A percentile compares a stretch with the other conserved stretches of the same genome.
Evolutionary conservation across 2,113 vertebrate genomes (phyloP).

Genomic region (Cranoglanis bouderius): DNA sequence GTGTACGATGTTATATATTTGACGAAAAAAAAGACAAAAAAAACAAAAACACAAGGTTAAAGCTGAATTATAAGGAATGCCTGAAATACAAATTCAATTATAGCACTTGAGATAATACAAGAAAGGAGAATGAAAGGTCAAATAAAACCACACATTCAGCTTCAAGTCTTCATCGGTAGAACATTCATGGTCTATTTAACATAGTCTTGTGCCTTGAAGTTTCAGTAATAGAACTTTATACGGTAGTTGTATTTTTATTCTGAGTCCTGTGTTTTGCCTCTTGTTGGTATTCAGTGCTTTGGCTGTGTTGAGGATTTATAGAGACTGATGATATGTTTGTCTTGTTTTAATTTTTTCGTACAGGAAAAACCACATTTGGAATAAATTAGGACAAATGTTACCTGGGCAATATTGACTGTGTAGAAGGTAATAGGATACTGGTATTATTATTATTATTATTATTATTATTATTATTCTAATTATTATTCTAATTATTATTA

Average conservation of each 20-base stretch:
- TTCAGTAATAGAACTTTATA: slow-evolving; percentile 63
- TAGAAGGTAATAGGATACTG: slow-evolving; percentile 47
- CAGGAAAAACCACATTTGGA: slow-evolving; percentile 43
- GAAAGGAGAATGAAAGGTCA: slow-evolving; percentile 41
- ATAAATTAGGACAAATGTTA: slow-evolving; percentile 52
- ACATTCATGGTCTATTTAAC: slow-evolving; percentile 62
- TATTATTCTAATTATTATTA: background rate
- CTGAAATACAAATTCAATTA: slow-evolving; percentile 42
- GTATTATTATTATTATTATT: slow-evolving; percentile 22
- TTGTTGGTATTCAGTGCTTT: slow-evolving; percentile 60
- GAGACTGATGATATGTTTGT: slow-evolving; percentile 55
- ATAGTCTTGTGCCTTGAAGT: slow-evolving; percentile 69
- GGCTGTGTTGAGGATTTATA: slow-evolving; percentile 60
- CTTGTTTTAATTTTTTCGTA: slow-evolving; percentile 58
- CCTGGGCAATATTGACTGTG: slow-evolving; percentile 53
- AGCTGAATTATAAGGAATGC: slow-evolving; percentile 33
- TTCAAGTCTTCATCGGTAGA: slow-evolving; percentile 51
- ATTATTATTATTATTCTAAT: background rate
- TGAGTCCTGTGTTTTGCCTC: slow-evolving; percentile 62
- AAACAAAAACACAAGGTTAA: slow-evolving; percentile 11
- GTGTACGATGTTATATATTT: slow-evolving; percentile 48
- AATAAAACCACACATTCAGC: slow-evolving; percentile 43
- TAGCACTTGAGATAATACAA: slow-evolving; percentile 42
- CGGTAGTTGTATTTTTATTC: slow-evolving; percentile 63
- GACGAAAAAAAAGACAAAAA: slow-evolving; percentile 14